Evolutionary conservation across 1,140 invertebrate genomes (phyloP).

Genomic region (Trachymyrmex cornetzi): DNA sequence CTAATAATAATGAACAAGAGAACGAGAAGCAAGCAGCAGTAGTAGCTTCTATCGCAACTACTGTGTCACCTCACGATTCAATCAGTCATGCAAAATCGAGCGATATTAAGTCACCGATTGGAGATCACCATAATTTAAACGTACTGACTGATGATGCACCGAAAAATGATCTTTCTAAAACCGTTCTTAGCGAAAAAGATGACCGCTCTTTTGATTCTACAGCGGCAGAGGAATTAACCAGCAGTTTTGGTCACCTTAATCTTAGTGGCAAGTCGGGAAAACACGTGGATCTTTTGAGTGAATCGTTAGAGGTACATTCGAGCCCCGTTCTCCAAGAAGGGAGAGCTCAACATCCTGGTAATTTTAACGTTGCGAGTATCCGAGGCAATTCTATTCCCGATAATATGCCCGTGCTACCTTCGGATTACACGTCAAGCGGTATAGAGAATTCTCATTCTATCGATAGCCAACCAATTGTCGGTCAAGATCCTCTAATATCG

Average conservation of each 20-base stretch:
- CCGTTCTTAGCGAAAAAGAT: constrained; percentile 70
- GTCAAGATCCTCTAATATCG: constrained; percentile 57
- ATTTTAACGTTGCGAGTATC: neutral
- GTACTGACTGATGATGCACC: constrained; percentile 59
- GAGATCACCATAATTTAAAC: constrained; percentile 52
- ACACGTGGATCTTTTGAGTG: constrained; percentile 61
- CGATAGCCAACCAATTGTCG: constrained; percentile 56
- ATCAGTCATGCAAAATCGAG: constrained; percentile 56
- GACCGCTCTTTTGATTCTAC: constrained; percentile 77
- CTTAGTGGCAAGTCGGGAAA: constrained; percentile 67
- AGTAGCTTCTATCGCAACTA: constrained; percentile 70
- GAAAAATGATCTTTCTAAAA: constrained; percentile 73
- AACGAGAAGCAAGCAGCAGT: constrained; percentile 72
- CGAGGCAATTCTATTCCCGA: constrained; percentile 64
- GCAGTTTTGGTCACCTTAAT: constrained; percentile 76
- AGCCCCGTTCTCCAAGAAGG: constrained; percentile 35
- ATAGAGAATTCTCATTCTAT: constrained; percentile 59
- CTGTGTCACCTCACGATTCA: constrained; percentile 74
- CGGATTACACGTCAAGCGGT: constrained; percentile 54
- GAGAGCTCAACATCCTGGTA: constrained; percentile 54
- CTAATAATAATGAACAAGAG: constrained; percentile 77
- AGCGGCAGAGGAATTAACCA: constrained; percentile 72
- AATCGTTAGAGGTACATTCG: constrained; percentile 50
- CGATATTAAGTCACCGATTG: constrained; percentile 27
- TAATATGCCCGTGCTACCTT: constrained; percentile 69